Evolutionary conservation across 2,797 vertebrate species (phyloP).

Genomic region (Leptoclinus maculatus): DNA sequence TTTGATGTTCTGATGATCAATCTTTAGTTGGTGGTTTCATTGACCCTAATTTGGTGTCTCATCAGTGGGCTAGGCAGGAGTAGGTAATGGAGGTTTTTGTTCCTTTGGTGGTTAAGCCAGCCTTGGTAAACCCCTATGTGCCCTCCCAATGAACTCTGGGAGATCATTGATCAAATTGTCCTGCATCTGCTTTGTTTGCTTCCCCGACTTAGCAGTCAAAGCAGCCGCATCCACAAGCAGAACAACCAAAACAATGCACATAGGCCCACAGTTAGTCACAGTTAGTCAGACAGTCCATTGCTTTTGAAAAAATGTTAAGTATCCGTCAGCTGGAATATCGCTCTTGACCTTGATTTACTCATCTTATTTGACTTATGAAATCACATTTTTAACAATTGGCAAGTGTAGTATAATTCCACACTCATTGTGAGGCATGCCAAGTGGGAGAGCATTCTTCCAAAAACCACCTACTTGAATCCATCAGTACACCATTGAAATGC

Average conservation of each 20-base stretch:
- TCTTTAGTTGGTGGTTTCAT: constrained; percentile 86
- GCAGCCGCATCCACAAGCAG: constrained; percentile 73
- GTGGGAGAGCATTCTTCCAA: constrained; percentile 77
- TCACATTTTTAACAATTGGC: constrained; percentile 78
- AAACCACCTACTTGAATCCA: constrained; percentile 80
- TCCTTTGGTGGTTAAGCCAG: constrained; percentile 87
- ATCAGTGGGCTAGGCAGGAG: constrained; percentile 79
- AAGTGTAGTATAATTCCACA: constrained; percentile 72
- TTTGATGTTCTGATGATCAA: constrained; percentile 88
- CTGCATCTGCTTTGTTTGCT: constrained; percentile 83
- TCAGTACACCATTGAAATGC: constrained; percentile 75
- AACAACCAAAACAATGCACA: constrained; percentile 70
- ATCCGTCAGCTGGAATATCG: constrained; percentile 48
- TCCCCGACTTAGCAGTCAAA: constrained; percentile 77
- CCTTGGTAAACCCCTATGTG: constrained; percentile 82
- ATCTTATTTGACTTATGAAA: constrained; percentile 77
- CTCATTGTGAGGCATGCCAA: constrained; percentile 77
- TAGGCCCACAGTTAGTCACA: constrained; percentile 43
- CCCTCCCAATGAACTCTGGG: constrained; percentile 82
- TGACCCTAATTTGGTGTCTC: constrained; percentile 85
- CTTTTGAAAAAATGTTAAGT: constrained; percentile 50
- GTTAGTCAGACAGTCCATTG: constrained; percentile 45
- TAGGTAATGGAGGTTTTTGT: constrained; percentile 83
- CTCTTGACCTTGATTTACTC: constrained; percentile 76
- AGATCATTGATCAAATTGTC: constrained; percentile 85